Conservation (phyloP, 1,140 invertebrate genomes). For the Lasaia peninsularis region DNA sequence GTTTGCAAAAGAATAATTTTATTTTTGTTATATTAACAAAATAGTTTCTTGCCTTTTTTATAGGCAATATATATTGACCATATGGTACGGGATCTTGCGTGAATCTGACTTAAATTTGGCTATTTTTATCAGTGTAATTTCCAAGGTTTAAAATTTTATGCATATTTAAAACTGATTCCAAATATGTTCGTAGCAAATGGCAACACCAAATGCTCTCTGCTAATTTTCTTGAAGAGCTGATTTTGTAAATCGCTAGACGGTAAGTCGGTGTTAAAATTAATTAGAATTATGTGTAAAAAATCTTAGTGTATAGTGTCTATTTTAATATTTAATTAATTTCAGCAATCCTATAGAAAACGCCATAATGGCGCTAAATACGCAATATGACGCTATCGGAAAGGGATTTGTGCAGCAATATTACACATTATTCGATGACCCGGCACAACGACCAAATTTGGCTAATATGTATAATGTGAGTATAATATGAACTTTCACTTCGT, state of each 20-base stretch:
- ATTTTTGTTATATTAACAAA: no score
- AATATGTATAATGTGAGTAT: conserved; percentile 95
- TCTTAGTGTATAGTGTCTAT: neutral
- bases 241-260: neutral
- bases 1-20: no score
- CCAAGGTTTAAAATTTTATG: no score
- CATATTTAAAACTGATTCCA: no score
- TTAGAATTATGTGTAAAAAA: neutral
- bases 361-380: conserved; percentile 90
- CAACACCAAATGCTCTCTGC: conserved; percentile 21
- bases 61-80: no score
- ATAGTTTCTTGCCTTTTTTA: no score
- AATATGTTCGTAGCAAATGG: neutral
- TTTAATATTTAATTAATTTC: neutral
- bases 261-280: neutral
- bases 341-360: conserved; percentile 6
- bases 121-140: no score
- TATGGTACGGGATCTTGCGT: no score
- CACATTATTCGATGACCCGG: conserved; percentile 91
- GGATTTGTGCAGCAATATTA: conserved; percentile 96
- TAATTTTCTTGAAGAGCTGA: conserved; percentile 24
- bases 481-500: conserved; percentile 8
- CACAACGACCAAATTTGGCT: conserved; percentile 86
- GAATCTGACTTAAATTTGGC: no score
- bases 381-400: conserved; percentile 94